These are phyloP conservation scores for Drosophila subquinaria DNA, from an alignment of 2,888 invertebrate species.

Conservation along the genomic window DNA sequence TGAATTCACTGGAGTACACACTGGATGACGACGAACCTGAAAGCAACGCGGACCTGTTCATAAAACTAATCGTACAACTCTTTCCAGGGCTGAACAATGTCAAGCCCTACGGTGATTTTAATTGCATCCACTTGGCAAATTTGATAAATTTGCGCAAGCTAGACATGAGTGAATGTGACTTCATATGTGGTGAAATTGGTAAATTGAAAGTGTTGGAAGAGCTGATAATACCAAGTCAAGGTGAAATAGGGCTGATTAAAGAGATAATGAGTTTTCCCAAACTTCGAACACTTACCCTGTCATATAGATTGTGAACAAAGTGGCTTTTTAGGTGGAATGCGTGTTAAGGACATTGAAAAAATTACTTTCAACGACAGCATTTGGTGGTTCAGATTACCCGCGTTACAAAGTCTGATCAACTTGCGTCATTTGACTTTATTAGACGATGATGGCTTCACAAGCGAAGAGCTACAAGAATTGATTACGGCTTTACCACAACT, in stretches of 20 bases:
- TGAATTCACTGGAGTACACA: conserved; percentile 14
- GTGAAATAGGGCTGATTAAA: not conserved
- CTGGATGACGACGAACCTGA: not conserved
- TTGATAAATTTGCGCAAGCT: conserved; percentile 30
- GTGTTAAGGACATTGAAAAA: conserved; percentile 1
- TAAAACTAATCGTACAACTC: conserved; percentile 9
- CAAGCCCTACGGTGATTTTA: conserved; percentile 5
- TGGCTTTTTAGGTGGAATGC: conserved; percentile 5
- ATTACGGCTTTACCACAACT: conserved; percentile 9
- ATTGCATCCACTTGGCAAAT: not conserved
- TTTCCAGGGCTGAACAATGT: conserved; percentile 20
- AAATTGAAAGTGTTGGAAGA: conserved; percentile 18
- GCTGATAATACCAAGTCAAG: not conserved
- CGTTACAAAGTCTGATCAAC: not conserved
- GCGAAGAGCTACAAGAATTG: not conserved
- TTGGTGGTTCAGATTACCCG: conserved; percentile 2
- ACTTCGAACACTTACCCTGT: conserved; percentile 8
- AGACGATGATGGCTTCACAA: conserved; percentile 12
- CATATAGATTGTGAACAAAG: not conserved
- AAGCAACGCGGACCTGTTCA: too few relatives aligned
- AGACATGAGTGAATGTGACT: conserved; percentile 8
- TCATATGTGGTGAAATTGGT: not conserved
- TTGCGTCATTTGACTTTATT: conserved; percentile 20
- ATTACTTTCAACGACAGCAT: conserved; percentile 16
- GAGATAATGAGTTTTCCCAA: conserved; percentile 7